Evolutionary conservation across 2,888 invertebrate genomes (phyloP).

Genomic region (Cryptocephalus primarius): DNA sequence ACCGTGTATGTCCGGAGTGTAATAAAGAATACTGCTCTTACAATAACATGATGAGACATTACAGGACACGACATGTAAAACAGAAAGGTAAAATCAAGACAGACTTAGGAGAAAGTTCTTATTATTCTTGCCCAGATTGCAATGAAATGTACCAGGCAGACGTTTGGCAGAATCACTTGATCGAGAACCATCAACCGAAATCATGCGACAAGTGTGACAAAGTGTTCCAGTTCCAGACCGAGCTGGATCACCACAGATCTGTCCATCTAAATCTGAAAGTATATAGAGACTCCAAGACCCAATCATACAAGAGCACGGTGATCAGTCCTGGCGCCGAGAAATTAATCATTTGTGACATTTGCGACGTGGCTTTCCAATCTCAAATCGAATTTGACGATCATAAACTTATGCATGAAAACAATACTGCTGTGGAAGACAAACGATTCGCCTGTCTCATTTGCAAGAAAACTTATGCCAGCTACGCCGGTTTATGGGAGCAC

Average conservation of each 20-base stretch:
- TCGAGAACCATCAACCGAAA: constrained; percentile 45
- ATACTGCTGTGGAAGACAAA: constrained; percentile 21
- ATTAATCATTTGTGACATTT: constrained; percentile 42
- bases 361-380: constrained; percentile 48
- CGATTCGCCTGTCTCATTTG: constrained; percentile 45
- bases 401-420: constrained; percentile 21
- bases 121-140: constrained; percentile 51
- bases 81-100: background rate
- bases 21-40: constrained; percentile 45
- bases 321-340: constrained; percentile 37
- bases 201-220: constrained; percentile 53
- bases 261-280: constrained; percentile 56
- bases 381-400: constrained; percentile 28
- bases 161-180: constrained; percentile 46
- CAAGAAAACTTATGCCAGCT: constrained; percentile 37
- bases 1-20: constrained; percentile 42
- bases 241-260: constrained; percentile 54
- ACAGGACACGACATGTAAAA: constrained; percentile 28
- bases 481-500: constrained; percentile 29
- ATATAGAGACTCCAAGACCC: constrained; percentile 51
- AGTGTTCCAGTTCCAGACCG: constrained; percentile 47
- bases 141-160: constrained; percentile 46
- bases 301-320: constrained; percentile 46
- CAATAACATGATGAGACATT: constrained; percentile 47
- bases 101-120: constrained; percentile 30